Evolutionary conservation across 2,113 vertebrate genomes (phyloP).

Genomic region (Gyps fulvus): DNA sequence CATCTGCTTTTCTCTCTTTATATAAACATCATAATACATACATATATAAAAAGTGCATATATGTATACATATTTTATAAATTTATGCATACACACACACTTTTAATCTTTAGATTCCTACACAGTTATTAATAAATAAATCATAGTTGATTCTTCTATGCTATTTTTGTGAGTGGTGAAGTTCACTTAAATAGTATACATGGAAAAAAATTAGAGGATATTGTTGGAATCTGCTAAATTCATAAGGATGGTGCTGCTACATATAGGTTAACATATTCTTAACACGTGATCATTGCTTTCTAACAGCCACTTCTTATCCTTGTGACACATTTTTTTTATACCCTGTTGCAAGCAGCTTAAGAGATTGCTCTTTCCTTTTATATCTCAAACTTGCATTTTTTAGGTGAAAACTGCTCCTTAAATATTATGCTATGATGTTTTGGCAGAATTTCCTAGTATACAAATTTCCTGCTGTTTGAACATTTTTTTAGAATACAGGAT

Average conservation of each 20-base stretch:
- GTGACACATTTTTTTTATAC: background rate
- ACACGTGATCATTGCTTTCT: background rate
- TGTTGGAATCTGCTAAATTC: background rate
- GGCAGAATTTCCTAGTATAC: background rate
- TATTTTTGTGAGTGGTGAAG: background rate
- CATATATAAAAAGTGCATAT: background rate
- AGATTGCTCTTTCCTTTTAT: background rate
- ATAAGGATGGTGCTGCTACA: background rate
- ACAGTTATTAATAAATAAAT: background rate
- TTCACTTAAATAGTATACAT: background rate
- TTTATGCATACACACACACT: background rate
- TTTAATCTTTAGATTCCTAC: background rate
- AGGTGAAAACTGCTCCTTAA: background rate
- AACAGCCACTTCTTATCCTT: background rate
- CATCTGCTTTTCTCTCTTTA: background rate
- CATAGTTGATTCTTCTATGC: background rate
- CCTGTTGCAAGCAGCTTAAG: background rate
- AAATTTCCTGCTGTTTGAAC: background rate
- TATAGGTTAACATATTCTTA: background rate
- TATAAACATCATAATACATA: background rate
- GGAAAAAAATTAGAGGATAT: background rate
- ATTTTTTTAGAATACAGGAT: background rate
- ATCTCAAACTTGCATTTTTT: background rate
- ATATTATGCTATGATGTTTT: background rate
- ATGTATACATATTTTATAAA: background rate